A percentile compares a stretch with the other conserved stretches of the same genome.
Evolutionary conservation across 2,888 invertebrate genomes (phyloP).

Genomic region (Eueremaeus valkanovi): DNA sequence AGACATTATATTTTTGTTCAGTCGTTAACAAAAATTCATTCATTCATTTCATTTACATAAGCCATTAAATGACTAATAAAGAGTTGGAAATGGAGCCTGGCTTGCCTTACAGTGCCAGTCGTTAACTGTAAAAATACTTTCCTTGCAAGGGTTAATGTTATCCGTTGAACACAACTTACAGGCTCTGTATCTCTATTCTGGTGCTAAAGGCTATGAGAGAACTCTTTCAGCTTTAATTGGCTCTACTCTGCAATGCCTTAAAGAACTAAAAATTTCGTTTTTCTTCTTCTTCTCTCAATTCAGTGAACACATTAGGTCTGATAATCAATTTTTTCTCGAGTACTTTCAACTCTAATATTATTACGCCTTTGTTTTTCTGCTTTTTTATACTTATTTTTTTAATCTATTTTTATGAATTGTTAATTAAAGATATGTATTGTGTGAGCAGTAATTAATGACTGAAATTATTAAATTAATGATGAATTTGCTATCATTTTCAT

Average conservation of each 20-base stretch:
- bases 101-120: not conserved
- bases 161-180: slow-evolving; percentile 33
- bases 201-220: slow-evolving; percentile 20
- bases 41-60: slow-evolving; percentile 33
- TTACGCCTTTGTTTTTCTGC: not conserved
- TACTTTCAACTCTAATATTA: not conserved
- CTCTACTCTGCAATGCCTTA: not conserved
- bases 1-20: not conserved
- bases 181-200: too few relatives aligned
- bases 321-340: not conserved
- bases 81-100: not conserved
- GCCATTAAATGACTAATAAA: slow-evolving; percentile 24
- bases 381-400: not conserved
- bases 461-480: not conserved
- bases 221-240: not conserved
- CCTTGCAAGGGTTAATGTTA: slow-evolving; percentile 35
- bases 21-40: not conserved
- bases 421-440: slow-evolving; percentile 13
- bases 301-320: too few relatives aligned
- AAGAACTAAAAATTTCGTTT: slow-evolving; percentile 1
- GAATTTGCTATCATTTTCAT: not conserved
- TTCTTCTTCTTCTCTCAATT: not conserved
- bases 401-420: not conserved
- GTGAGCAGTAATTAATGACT: not conserved
- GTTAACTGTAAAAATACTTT: slow-evolving; percentile 34